These are phyloP conservation scores for Stenotaenia linearis DNA, from an alignment of 2,888 invertebrate species.

Conservation along the genomic window DNA sequence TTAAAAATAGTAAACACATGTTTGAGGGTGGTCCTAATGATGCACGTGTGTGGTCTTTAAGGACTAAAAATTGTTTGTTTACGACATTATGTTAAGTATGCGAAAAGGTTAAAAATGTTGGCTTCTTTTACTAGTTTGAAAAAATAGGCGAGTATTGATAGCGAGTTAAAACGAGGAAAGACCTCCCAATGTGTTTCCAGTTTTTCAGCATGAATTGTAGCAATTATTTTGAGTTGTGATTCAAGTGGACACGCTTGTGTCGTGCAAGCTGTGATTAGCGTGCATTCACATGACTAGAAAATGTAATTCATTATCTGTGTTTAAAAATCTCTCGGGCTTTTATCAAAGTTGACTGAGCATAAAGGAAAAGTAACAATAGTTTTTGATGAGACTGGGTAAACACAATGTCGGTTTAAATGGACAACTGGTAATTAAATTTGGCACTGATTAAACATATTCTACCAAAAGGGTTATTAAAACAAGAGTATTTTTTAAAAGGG, in stretches of 20 bases:
- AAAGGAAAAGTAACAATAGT: not conserved
- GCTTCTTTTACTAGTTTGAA: not conserved
- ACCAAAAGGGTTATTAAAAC: not conserved
- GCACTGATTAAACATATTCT: not conserved
- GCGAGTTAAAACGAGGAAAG: not conserved
- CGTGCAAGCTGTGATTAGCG: not conserved
- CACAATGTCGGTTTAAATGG: not conserved
- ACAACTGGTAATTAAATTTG: not conserved
- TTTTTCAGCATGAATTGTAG: not conserved
- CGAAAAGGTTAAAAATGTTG: not conserved
- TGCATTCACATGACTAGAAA: not conserved
- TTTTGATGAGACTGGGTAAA: slow-evolving; percentile 9
- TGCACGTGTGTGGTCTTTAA: not conserved
- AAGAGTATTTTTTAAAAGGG: too few species aligned
- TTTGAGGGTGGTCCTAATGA: not conserved
- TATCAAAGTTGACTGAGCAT: not conserved
- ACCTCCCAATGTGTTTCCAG: not conserved
- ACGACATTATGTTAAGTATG: not conserved
- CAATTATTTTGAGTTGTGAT: not conserved
- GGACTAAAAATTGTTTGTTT: not conserved
- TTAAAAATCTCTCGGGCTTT: not conserved
- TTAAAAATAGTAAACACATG: not conserved
- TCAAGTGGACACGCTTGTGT: not conserved
- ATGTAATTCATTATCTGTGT: not conserved
- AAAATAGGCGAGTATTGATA: not conserved